Evolutionary conservation across 2,888 invertebrate species (phyloP).

Genomic region (Cantharis rufa): DNA sequence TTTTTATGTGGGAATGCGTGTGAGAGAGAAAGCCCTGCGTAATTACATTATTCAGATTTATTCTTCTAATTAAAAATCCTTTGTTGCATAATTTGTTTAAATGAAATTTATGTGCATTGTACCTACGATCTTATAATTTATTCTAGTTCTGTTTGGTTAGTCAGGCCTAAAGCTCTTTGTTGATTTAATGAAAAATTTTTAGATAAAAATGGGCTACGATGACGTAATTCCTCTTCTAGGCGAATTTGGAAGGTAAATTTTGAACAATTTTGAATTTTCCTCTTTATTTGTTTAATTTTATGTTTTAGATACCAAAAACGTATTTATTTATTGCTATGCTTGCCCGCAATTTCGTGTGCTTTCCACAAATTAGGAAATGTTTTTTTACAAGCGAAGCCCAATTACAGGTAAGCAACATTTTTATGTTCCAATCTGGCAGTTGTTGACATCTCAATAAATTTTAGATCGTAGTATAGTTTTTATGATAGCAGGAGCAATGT

Average conservation of each 20-base stretch:
- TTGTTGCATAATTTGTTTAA: constrained; percentile 4
- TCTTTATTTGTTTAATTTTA: neutral
- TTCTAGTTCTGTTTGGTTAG: neutral
- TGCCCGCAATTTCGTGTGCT: constrained; percentile 73
- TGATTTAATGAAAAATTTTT: neutral
- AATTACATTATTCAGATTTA: neutral
- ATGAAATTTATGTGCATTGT: neutral
- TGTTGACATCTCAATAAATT: neutral
- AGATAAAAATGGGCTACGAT: constrained; percentile 67
- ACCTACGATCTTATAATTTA: neutral
- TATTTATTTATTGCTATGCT: constrained; percentile 69
- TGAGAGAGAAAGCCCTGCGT: neutral
- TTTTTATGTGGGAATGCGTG: neutral
- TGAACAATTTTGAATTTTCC: neutral
- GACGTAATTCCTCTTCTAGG: constrained; percentile 70
- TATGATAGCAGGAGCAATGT: neutral
- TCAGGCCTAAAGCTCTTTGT: neutral
- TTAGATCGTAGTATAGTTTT: neutral
- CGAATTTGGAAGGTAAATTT: constrained; percentile 63
- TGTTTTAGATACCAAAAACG: constrained; percentile 63
- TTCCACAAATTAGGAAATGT: constrained; percentile 75
- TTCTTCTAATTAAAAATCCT: neutral
- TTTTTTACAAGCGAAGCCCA: constrained; percentile 69
- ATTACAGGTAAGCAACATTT: constrained; percentile 59
- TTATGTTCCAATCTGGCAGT: neutral